phyloP scores from a whole-genome alignment of 2,888 invertebrate genomes.

The Limnephilus marmoratus region DNA sequence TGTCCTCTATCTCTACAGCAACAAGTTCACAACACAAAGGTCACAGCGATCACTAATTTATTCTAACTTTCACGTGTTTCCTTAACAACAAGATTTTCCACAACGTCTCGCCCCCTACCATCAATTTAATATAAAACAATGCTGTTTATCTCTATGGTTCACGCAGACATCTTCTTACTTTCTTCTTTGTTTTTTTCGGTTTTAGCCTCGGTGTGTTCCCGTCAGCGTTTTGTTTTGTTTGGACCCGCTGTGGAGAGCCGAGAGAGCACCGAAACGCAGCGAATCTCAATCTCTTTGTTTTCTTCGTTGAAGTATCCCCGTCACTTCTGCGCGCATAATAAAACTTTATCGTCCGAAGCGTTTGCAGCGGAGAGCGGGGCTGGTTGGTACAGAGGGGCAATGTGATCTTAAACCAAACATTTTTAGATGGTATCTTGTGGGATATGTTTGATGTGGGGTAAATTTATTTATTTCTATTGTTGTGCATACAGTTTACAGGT shows the following conservation, averaged over 20 bases:
- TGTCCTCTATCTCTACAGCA: too few relatives aligned
- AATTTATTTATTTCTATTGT: too few relatives aligned
- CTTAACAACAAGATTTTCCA: not conserved
- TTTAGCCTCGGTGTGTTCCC: slow-evolving; percentile 7
- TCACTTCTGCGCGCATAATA: slow-evolving; percentile 41
- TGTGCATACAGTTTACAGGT: too few relatives aligned
- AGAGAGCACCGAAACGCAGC: slow-evolving; percentile 41
- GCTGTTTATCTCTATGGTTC: not conserved
- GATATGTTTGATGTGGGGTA: not conserved
- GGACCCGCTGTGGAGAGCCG: not conserved
- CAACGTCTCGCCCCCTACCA: not conserved
- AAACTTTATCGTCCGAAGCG: slow-evolving; percentile 23
- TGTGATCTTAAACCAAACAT: not conserved
- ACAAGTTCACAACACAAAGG: too few relatives aligned
- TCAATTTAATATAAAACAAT: not conserved
- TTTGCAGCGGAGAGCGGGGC: slow-evolving; percentile 6
- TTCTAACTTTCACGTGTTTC: too few relatives aligned
- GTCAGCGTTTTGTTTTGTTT: slow-evolving; percentile 39
- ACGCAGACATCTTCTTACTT: not conserved
- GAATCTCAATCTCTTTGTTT: slow-evolving; percentile 48
- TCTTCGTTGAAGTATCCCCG: slow-evolving; percentile 16
- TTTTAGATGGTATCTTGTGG: not conserved
- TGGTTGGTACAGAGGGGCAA: not conserved
- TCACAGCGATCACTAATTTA: too few relatives aligned
- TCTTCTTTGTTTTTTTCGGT: not conserved